Conservation (phyloP, 53 echinoderm and acorn worm species). For the Mesocentrotus franciscanus region DNA sequence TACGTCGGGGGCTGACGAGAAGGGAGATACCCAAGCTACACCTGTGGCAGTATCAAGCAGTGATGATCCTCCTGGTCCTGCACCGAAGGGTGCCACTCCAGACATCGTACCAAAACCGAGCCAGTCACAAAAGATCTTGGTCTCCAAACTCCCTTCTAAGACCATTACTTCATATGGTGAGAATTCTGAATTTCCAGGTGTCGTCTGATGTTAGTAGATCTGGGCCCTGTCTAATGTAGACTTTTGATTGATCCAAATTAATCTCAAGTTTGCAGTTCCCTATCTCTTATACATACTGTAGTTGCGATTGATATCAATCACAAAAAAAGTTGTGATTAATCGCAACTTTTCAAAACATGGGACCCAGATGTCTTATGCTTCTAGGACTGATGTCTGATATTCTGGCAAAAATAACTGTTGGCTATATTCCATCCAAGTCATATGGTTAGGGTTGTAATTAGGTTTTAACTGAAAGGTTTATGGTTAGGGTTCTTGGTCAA, state of each 20-base stretch:
- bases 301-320: background rate
- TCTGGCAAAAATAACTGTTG: too few relatives aligned
- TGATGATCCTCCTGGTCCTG: background rate
- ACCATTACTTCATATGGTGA: constrained; percentile 54
- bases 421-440: too few relatives aligned
- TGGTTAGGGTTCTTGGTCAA: too few relatives aligned
- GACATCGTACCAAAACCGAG: constrained; percentile 19
- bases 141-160: constrained; percentile 39
- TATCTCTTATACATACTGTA: background rate
- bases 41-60: background rate
- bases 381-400: too few relatives aligned
- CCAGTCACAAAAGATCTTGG: constrained; percentile 24
- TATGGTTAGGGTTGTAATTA: too few relatives aligned
- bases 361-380: too few relatives aligned
- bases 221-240: too few relatives aligned
- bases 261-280: background rate
- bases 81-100: background rate
- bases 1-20: background rate
- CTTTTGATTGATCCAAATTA: background rate
- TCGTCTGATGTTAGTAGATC: too few relatives aligned
- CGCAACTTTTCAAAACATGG: too few relatives aligned
- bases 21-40: background rate
- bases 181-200: background rate
- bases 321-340: too few relatives aligned
- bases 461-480: too few relatives aligned